These are phyloP conservation scores for Lydus trimaculatus DNA, from an alignment of 2,888 invertebrate genomes.

Conservation along the genomic window DNA sequence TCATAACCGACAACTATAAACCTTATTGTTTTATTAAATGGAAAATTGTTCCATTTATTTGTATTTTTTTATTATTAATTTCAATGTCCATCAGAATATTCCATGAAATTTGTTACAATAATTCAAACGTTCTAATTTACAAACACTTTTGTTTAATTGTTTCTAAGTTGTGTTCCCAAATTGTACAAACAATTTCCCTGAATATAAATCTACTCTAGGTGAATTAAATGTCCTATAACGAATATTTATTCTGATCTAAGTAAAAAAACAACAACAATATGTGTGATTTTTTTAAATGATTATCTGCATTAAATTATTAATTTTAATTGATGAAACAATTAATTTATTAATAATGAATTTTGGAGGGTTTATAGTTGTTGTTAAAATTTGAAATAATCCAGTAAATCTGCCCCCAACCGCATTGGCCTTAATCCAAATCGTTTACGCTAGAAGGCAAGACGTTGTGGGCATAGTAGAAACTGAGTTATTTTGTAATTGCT, in stretches of 20 bases:
- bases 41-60: neutral
- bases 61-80: neutral
- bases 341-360: neutral
- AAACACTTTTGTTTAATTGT: neutral
- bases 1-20: neutral
- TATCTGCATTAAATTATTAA: neutral
- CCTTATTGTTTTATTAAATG: neutral
- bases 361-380: conserved; percentile 21
- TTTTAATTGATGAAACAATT: neutral
- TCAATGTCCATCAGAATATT: neutral
- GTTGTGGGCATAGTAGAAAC: conserved; percentile 17
- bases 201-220: conserved; percentile 4
- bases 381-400: conserved; percentile 21
- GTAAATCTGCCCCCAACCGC: conserved; percentile 34
- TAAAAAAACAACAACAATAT: neutral
- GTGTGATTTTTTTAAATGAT: neutral
- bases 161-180: neutral
- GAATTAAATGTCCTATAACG: neutral
- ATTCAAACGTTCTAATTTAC: neutral
- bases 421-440: conserved; percentile 39
- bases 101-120: neutral
- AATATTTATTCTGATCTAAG: neutral
- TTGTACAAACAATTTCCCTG: neutral
- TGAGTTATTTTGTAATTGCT: conserved; percentile 41
- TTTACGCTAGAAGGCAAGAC: conserved; percentile 28